Evolutionary conservation across 2,113 vertebrate species (phyloP), one percentile per base, ranked within the genome.

Genomic region (Ornithorhynchus anatinus): DNA sequence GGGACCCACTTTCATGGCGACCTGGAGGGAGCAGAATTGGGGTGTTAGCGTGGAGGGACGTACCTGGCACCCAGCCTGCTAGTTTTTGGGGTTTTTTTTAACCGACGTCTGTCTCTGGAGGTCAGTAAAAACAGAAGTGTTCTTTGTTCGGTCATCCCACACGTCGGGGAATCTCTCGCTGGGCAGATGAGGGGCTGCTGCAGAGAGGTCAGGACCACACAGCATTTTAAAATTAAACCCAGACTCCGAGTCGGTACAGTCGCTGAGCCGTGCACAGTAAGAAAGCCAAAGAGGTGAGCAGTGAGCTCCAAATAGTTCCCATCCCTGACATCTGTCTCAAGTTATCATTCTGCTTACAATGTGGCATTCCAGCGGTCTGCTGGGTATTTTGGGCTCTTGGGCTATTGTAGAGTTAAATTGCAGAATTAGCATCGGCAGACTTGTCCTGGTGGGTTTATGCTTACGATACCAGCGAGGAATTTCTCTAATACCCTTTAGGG

Each of bases 301-400:
- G 31, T 42, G 36, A 31, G 63, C 64, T 77, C 43, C 59, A 36
- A 36, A 8, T 40, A 23, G 23, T 74, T n/a, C n/a, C 56, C 51
- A 37, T 20, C 2, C 0, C 47, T 62, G 54, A 44, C 57, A n/a
- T 23, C 62, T 45, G 52, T 43, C 5, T 27, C 37, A 2, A 9
- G 42, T 27, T 32, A 29, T 1, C 37, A 13, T 32, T 57, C 67
- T 5, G 0, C n/a, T n/a, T 2, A 31, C 57, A 19, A 27, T 3
- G 19, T 32, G 1, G 1, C 2, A 1, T 32, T 64, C 57, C 80
- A 22, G 57, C 38, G 1, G 0, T 19, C 2, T n/a, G 39, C 5
- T 16, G 20, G 0, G 20, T 10, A 0, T 10, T 6, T 3, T 0
- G 1, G 53, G 10, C 68, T 45, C 25, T 4, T 0, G 52, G 2